A percentile compares a stretch with the other conserved stretches of the same genome.
Conservation (phyloP, 2,797 vertebrate species). For the Psittacula derbiana region DNA sequence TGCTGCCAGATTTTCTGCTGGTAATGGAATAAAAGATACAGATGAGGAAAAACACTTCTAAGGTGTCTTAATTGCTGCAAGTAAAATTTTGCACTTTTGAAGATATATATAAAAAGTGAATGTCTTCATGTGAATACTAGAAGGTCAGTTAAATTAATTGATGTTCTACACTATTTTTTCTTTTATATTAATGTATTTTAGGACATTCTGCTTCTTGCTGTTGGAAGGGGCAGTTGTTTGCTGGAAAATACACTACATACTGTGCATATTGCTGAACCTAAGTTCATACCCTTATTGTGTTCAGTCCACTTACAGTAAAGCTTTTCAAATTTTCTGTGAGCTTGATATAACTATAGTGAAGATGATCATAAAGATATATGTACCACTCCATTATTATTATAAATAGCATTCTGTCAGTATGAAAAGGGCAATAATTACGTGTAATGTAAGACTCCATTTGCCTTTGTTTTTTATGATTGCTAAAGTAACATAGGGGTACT, state of each 20-base stretch:
- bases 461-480: neutral
- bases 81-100: neutral
- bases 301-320: neutral
- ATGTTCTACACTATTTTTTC: neutral
- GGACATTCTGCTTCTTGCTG: neutral
- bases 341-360: neutral
- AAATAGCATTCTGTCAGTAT: neutral
- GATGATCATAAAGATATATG: neutral
- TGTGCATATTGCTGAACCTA: neutral
- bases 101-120: neutral
- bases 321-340: neutral
- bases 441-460: neutral
- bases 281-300: neutral
- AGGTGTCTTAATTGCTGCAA: neutral
- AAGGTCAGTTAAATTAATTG: constrained; percentile 16
- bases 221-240: neutral
- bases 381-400: neutral
- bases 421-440: neutral
- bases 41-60: neutral
- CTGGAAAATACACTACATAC: neutral
- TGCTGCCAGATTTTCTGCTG: neutral
- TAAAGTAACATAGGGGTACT: neutral
- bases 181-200: neutral
- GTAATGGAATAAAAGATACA: neutral
- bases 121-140: neutral